Evolutionary conservation across 2,113 vertebrate genomes (phyloP), one percentile per base, ranked within the genome.

Genomic region (Motacilla tschutschensis): DNA sequence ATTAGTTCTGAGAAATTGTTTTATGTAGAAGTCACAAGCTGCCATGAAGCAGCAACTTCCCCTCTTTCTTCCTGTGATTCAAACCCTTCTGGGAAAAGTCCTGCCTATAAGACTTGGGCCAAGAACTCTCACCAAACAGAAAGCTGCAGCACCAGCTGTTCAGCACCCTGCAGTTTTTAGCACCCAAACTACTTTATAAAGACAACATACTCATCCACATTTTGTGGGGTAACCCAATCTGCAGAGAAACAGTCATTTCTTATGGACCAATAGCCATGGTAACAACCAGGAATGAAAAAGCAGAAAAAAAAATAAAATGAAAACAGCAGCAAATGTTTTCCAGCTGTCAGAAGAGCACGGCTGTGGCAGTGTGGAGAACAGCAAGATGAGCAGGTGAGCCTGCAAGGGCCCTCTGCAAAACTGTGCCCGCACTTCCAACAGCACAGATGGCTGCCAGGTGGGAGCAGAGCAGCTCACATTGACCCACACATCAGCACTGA

Each of bases 1-100:
- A 93, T 93, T 91, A 90, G 86, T 73, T 90, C 71, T 82, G 67
- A 88, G 64, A 65, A 92, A 92, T 72, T 48, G 59, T 79, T 94
- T 82, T 59, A 79, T 74, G 78, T 47, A 72, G 57, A 66, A 93
- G 81, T 51, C 89, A 81, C 47, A 82, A 76, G 55, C 69, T 14
- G 5, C 31, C 0, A 0, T 35, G 63, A 69, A 38, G 31, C 3
- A 76, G 54, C 44, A 46, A 63, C 54, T 43, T n/a, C 15, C 11
- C 43, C 29, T 26, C 44, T 51, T 76, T 57, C 69, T 78, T 74
- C 22, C 65, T n/a, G 13, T 4, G 29, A 54, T 46, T 75, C 55
- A 47, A 63, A 69, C 19, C 18, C 36, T 51, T 35, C 24, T 0
- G 21, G 69, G 40, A 50, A 6, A 85, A 79, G 22, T 63, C 33